A percentile compares a stretch with the other conserved stretches of the same genome.
These are phyloP conservation scores for Turnix velox DNA, from an alignment of 2,113 vertebrate genomes.

Conservation along the genomic window DNA sequence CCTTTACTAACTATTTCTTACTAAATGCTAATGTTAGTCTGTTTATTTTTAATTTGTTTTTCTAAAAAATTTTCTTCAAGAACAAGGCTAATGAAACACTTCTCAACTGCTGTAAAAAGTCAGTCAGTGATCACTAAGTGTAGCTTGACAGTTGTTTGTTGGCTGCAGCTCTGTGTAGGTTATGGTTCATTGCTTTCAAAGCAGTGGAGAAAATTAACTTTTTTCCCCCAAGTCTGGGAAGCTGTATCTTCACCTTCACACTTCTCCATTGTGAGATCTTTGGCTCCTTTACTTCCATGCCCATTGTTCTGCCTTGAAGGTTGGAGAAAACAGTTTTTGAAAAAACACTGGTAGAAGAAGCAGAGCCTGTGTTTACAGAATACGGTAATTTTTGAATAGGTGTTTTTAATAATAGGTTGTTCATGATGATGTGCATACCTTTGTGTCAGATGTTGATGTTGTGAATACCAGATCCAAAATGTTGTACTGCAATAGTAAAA, in stretches of 20 bases:
- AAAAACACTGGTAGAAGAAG: not conserved
- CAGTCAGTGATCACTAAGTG: not conserved
- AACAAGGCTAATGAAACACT: not conserved
- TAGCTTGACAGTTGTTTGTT: not conserved
- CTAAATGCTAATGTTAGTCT: not conserved
- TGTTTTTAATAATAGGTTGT: not conserved
- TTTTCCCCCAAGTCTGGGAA: not conserved
- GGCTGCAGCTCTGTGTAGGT: not conserved
- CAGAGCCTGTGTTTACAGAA: not conserved
- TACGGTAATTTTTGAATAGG: not conserved
- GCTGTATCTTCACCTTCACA: not conserved
- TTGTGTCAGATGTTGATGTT: not conserved
- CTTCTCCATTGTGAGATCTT: not conserved
- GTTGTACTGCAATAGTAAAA: not conserved
- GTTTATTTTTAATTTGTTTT: not conserved
- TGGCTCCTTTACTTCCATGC: not conserved
- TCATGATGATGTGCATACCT: accelerated
- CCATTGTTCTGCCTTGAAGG: not conserved
- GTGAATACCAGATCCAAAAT: not conserved
- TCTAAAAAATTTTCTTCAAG: not conserved
- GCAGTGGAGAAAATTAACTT: not conserved
- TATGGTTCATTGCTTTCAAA: not conserved
- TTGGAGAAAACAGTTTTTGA: not conserved
- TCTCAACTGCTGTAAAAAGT: not conserved
- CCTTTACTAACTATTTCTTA: not conserved